Base-by-base conservation (phyloP, 92 coral and sea anemone genomes). In the Epizoanthus rinbou region DNA sequence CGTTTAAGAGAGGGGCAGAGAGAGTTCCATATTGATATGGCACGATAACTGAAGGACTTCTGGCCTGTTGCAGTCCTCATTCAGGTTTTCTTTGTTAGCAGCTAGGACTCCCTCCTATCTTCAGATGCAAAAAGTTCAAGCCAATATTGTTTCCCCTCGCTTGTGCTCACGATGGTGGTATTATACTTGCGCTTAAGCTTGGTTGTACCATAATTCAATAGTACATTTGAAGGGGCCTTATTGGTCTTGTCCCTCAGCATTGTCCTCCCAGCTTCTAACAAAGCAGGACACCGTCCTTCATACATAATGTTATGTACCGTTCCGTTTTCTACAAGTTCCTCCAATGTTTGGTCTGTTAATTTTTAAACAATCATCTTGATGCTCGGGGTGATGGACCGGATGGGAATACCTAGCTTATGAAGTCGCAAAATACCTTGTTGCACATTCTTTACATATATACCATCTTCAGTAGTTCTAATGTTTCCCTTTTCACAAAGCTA, bases 221-320 rank as follows among this genome's bases (percentile, higher is more conserved):
- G 45, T 7, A 71, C 53, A 45, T 57, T 75, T 5, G 81, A 25
- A 13, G 81, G 68, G 19, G 67, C 23, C 56, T 75, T 75, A 57
- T 59, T 22, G 13, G 53, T 67, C 25, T 37, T 75, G 47, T 57
- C 81, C 39, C 66, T 53, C 10, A 75, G 81, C 81, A 57, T 75
- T 21, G 81, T 52, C 39, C 68, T 75, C 23, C 67, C 68, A 52
- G 81, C 81, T 75, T 75, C 45, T 24, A 25, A 39, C 23, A 57
- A 59, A 22, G 67, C 81, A 8, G 56, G 43, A 33, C 63, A 75
- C 56, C 64, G 22, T 4, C 66, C 81, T 22, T 57, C 64, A 54
- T 75, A 75, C 80, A 75, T 75, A 19, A 75, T 16, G 2, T 75
- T 53, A 23, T 75, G 59, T 3, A 75, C 41, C 0, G 80, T 47